Evolutionary conservation across 2,113 vertebrate species (phyloP).

Genomic region (Pedetes capensis): DNA sequence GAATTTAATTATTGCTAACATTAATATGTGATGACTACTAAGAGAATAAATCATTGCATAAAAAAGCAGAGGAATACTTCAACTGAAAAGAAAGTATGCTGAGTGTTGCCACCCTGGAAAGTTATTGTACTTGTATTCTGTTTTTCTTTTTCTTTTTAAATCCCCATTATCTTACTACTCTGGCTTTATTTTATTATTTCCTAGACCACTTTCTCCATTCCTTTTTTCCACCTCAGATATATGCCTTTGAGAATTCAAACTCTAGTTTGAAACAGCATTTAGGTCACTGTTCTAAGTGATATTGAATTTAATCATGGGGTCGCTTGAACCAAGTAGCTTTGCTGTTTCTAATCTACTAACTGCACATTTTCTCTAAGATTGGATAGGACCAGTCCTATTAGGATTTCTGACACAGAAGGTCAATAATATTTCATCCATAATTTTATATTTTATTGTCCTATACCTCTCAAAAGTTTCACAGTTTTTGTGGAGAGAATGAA

Average conservation of each 20-base stretch:
- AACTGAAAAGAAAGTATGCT: not conserved
- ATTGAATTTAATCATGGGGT: slow-evolving; percentile 83
- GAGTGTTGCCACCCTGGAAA: not conserved
- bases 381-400: slow-evolving; percentile 81
- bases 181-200: slow-evolving; percentile 59
- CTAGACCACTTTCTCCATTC: slow-evolving; percentile 48
- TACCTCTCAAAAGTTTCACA: slow-evolving; percentile 78
- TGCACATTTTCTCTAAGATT: slow-evolving; percentile 83
- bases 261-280: slow-evolving; percentile 75
- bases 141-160: not conserved
- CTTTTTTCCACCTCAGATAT: slow-evolving; percentile 70
- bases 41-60: slow-evolving; percentile 24
- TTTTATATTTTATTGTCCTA: slow-evolving; percentile 81
- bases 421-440: slow-evolving; percentile 84
- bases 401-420: slow-evolving; percentile 82
- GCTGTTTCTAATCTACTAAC: slow-evolving; percentile 85
- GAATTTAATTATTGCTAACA: slow-evolving; percentile 63
- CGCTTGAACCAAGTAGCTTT: slow-evolving; percentile 81
- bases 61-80: not conserved
- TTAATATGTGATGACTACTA: slow-evolving; percentile 64
- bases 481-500: slow-evolving; percentile 79
- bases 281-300: slow-evolving; percentile 77
- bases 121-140: not conserved
- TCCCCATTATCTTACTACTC: not conserved
- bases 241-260: slow-evolving; percentile 76